A percentile compares a stretch with the other conserved stretches of the same genome.
Conservation (phyloP, 2,113 vertebrate species). For the Ophthalmolycus amberensis region DNA sequence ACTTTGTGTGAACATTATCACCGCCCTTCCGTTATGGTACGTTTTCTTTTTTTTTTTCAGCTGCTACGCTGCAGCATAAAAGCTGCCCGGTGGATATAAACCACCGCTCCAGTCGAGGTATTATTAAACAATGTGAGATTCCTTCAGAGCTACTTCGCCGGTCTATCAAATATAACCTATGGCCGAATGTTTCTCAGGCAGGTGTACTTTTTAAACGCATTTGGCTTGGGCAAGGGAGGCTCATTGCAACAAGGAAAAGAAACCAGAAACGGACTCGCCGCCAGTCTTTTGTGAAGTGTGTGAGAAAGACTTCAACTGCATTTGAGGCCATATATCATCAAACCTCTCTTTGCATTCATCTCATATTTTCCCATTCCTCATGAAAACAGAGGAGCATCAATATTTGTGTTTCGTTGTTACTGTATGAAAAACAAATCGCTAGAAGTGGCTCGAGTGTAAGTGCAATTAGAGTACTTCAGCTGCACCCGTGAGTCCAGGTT, state of each 20-base stretch:
- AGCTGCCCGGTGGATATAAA: slow-evolving; percentile 39
- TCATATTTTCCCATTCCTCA: slow-evolving; percentile 11
- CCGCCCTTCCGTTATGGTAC: slow-evolving; percentile 17
- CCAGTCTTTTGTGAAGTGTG: background rate
- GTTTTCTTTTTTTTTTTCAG: slow-evolving; percentile 32
- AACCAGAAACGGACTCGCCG: background rate
- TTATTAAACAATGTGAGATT: slow-evolving; percentile 49
- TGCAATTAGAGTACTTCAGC: background rate
- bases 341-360: background rate
- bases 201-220: background rate
- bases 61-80: slow-evolving; percentile 39
- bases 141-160: slow-evolving; percentile 2
- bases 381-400: background rate
- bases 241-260: background rate
- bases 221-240: background rate
- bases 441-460: background rate
- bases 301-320: background rate
- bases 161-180: slow-evolving; percentile 16
- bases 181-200: slow-evolving; percentile 3
- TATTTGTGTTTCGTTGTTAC: slow-evolving; percentile 24
- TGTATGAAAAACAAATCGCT: slow-evolving; percentile 12
- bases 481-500: slow-evolving; percentile 22
- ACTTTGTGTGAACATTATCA: slow-evolving; percentile 41
- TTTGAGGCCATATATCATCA: background rate
- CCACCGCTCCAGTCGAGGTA: slow-evolving; percentile 9